A percentile compares a stretch with the other conserved stretches of the same genome.
These are phyloP conservation scores for Drosophila santomea DNA, from an alignment of 1,140 invertebrate species.

Conservation along the genomic window DNA sequence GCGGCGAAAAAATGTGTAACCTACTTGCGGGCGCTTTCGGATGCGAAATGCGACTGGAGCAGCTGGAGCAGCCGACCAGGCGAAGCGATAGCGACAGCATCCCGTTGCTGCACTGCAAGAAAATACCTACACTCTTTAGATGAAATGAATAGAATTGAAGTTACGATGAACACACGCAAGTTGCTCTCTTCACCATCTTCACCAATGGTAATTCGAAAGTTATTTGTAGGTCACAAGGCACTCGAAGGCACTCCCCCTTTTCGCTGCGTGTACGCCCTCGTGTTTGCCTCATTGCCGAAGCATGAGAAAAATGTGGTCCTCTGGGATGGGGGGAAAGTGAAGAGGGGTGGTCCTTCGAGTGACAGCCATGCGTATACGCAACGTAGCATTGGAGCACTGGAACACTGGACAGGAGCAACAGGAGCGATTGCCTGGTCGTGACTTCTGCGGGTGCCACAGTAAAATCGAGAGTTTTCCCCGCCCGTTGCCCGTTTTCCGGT, in stretches of 20 bases:
- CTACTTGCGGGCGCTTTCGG: conserved; percentile 74
- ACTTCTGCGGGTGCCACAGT: conserved; percentile 46
- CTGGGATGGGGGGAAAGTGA: background rate
- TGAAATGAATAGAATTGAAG: background rate
- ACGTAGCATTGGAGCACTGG: background rate
- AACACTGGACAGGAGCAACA: background rate
- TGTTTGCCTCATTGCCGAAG: conserved; percentile 34
- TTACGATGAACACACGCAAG: no score
- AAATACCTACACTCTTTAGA: background rate
- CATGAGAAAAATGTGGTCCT: conserved; percentile 30
- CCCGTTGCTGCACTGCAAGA: conserved; percentile 32
- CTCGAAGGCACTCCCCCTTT: background rate
- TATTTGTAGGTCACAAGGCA: background rate
- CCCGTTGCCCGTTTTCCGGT: background rate
- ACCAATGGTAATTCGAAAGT: no score
- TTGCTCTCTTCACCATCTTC: no score
- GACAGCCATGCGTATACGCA: conserved; percentile 41
- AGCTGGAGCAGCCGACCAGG: conserved; percentile 26
- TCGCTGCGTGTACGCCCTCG: conserved; percentile 14
- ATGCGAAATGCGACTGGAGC: conserved; percentile 63
- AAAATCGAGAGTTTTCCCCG: conserved; percentile 37
- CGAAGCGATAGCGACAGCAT: conserved; percentile 51
- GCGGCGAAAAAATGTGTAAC: conserved; percentile 67
- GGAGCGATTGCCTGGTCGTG: conserved; percentile 65
- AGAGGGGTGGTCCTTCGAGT: background rate